A percentile compares a stretch with the other conserved stretches of the same genome.
These are phyloP conservation scores for Oncorhynchus kisutch DNA, from an alignment of 2,113 vertebrate species.

Conservation along the genomic window DNA sequence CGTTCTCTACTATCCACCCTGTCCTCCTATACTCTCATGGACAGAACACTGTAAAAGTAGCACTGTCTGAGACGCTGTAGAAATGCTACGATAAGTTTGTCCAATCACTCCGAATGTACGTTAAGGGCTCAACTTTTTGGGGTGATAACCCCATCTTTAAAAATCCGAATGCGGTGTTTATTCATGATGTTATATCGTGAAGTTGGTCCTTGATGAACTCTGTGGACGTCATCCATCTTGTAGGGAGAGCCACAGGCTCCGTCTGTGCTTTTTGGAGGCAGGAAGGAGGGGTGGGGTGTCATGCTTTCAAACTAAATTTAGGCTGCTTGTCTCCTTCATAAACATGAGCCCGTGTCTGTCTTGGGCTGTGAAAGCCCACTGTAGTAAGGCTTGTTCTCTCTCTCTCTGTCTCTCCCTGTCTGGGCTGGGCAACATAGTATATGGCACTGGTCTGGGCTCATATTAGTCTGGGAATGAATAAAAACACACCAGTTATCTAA, in stretches of 20 bases:
- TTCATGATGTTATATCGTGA: neutral
- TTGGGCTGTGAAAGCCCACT: neutral
- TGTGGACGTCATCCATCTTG: constrained; percentile 15
- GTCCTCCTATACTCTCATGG: too few relatives aligned
- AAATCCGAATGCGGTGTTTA: neutral
- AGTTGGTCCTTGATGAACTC: neutral
- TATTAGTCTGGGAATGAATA: too few relatives aligned
- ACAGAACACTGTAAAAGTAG: too few relatives aligned
- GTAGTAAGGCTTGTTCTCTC: too few relatives aligned
- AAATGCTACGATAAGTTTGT: too few relatives aligned
- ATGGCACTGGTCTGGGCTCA: too few relatives aligned
- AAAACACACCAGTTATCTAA: too few relatives aligned
- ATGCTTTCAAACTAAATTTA: constrained; percentile 33
- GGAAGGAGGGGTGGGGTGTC: neutral
- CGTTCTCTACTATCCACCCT: neutral
- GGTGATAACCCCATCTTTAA: too few relatives aligned
- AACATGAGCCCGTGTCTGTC: constrained; percentile 24
- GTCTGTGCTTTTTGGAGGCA: constrained; percentile 7
- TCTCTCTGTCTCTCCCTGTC: constrained; percentile 18
- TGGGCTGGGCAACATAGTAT: neutral
- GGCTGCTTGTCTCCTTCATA: constrained; percentile 26
- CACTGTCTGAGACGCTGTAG: too few relatives aligned
- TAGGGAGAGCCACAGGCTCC: constrained; percentile 2
- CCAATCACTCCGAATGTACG: too few relatives aligned
- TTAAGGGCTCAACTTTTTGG: too few relatives aligned